Base-by-base conservation (phyloP, 1,140 invertebrate genomes). In the Dolichoris vasculosae region DNA sequence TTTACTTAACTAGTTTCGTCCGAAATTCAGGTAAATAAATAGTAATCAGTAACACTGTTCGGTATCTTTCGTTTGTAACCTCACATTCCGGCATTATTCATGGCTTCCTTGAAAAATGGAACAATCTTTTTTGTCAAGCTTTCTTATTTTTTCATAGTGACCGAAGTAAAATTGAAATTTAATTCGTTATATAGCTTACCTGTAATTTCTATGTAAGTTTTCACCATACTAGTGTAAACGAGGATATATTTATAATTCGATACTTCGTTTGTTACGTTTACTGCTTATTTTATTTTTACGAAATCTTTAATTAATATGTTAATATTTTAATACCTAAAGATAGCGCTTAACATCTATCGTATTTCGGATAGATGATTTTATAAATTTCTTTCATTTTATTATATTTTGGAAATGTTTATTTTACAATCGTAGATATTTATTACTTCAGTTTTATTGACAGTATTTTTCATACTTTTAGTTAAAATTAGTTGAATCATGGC, bases 401-500 rank as follows among this genome's bases (percentile, higher is more conserved):
- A 13, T 3, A 59, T 26, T 59, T 59, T 13, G 26, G 13, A 59
- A 51, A 11, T 51, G 11, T 51, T 2, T 2, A 59, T 26, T 59
- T 23, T 59, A 26, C 6, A 26, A 26, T 26, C 7, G 26, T 9
- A 59, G 13, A 4, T 9, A 59, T 26, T 59, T 26, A 6, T 26
- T 26, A 26, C 4, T 59, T 59, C 26, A 6, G 3, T 59, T 59
- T 59, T 59, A 26, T 59, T 59, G 26, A 59, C 9, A 32, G n/a
- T 67, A 67, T 67, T 35, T 67, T 67, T 67, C n/a, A 67, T 26
- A 59, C 35, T 76, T 76, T 46, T 48, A 76, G 73, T 48, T 20
- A 76, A 48, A 76, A 43, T 67, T 43, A 48, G 40, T 48, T 46
- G 32, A 59, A 67, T 64, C 76, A 91, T 88, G n/a, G 92, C 93